Evolutionary conservation across 1,140 invertebrate species (phyloP), one percentile per base, ranked within the genome.

Genomic region (Hormaphis cornu): DNA sequence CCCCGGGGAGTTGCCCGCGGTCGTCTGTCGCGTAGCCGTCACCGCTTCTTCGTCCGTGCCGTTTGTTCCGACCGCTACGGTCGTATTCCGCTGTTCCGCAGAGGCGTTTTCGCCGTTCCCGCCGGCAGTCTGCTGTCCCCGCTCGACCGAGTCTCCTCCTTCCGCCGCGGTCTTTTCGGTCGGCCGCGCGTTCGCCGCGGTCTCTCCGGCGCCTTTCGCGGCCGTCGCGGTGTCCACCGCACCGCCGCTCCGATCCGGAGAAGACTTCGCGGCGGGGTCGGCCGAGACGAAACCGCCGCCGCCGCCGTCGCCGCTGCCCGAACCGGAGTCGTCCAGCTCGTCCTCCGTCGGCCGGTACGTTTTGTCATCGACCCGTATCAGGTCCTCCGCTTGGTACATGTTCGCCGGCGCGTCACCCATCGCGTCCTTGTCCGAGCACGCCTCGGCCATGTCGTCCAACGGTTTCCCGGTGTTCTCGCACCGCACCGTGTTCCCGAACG

Each of bases 381-480:
- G 35, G 35, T 50, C 9, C 1, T 66, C 61, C 2, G 28, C 44
- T 16, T 35, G 20, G 28, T 48, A 66, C 6, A 66, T 48, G 18
- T 48, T 44, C 12, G 16, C 10, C 0, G 61, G 42, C 1, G 33
- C 44, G 18, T 66, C 61, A 3, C 61, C 61, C 61, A 66, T 33
- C 42, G 50, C 50, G n/a, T 48, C 61, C 9, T 66, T 66, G 18
- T 66, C 61, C 20, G 28, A 50, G 35, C 61, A 66, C 7, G 24
- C 18, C 16, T 66, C 61, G 0, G 22, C 20, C 44, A 66, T 35
- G 7, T 66, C 61, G 14, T 22, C 14, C 18, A 66, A 22, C 2
- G 61, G 44, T 35, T 16, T 35, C 3, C 61, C 61, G 3, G 40
- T 66, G 20, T 50, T 66, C 9, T 8, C 14, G 20, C 61, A 66